Base-by-base conservation (phyloP, 2,888 invertebrate genomes). In the Digitonthophagus gazella region DNA sequence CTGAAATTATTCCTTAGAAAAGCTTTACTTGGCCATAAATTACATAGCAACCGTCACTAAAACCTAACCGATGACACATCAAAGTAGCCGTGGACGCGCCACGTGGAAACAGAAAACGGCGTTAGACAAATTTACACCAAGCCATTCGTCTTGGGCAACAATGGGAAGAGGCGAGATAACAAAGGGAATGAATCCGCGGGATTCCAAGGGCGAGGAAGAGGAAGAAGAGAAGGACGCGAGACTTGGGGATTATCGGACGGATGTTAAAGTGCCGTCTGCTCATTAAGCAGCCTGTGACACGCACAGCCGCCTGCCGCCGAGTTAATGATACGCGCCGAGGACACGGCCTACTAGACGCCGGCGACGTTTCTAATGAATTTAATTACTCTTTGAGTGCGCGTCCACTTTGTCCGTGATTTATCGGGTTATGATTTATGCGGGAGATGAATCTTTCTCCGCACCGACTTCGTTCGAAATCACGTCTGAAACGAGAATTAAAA, bases 341-440 rank as follows among this genome's bases (percentile, higher is more conserved):
- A 72, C 74, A 75, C 74, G 75, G 74, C 74, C 76, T 74, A 76
- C 76, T 76, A 76, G 75, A 76, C 72, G 74, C 72, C 72, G 74
- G 75, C 76, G 78, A 77, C 77, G 75, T 72, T 74, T 73, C 74
- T 75, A 77, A 77, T 77, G 76, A 76, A 77, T 77, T 76, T 77
- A 76, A 77, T 77, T 77, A 74, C 75, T 73, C 77, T 75, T 76
- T 75, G 76, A 75, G 75, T 71, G 72, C 57, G 57, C 67, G 70
- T 65, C 75, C 72, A 74, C 72, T 74, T 75, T 72, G 70, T 65
- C 70, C 69, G 72, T 76, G 76, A 76, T 76, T 76, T 76, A 76
- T 76, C 72, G 68, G 69, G 74, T 75, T 75, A 74, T 76, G 75
- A 76, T 76, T 76, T 76, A 76, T 73, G 72, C 58, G 65, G 70